phyloP scores from a whole-genome alignment of 2,888 invertebrate species.

The Notocelia uddmanniana region DNA sequence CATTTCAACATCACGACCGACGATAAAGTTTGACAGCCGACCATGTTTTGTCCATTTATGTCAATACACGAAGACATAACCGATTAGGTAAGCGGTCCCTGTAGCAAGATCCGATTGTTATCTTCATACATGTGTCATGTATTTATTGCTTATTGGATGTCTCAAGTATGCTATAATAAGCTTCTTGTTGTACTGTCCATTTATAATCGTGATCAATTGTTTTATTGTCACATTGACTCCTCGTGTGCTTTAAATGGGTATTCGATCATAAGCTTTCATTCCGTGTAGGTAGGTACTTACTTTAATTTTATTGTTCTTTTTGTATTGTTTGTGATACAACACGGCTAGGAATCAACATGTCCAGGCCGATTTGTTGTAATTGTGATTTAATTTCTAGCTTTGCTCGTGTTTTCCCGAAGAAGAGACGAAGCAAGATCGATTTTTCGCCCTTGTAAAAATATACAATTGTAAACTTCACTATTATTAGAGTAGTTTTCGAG shows the following conservation, averaged over 20 bases:
- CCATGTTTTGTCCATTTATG: slow-evolving; percentile 31
- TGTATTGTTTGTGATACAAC: too few relatives aligned
- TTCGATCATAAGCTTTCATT: neutral
- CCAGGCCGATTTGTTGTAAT: too few relatives aligned
- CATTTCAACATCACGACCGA: slow-evolving; percentile 17
- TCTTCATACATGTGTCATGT: slow-evolving; percentile 23
- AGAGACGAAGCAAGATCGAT: too few relatives aligned
- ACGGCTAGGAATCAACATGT: too few relatives aligned
- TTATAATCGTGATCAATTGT: slow-evolving; percentile 7
- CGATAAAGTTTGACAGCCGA: slow-evolving; percentile 25
- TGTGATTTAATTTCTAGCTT: too few relatives aligned
- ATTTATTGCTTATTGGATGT: slow-evolving; percentile 29
- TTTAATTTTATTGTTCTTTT: too few relatives aligned
- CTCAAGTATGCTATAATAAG: slow-evolving; percentile 10
- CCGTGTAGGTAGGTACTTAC: too few relatives aligned
- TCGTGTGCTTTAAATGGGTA: neutral
- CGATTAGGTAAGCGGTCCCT: slow-evolving; percentile 13
- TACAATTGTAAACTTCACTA: too few relatives aligned
- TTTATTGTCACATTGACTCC: slow-evolving; percentile 8
- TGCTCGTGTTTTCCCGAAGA: too few relatives aligned
- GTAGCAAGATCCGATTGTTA: slow-evolving; percentile 19
- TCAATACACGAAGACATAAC: slow-evolving; percentile 18
- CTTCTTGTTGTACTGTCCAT: slow-evolving; percentile 4
- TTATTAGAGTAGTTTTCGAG: too few relatives aligned
- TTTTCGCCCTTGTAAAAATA: too few relatives aligned